These are phyloP conservation scores for Thalassophryne amazonica DNA, from an alignment of 2,797 vertebrate genomes.

Conservation along the genomic window DNA sequence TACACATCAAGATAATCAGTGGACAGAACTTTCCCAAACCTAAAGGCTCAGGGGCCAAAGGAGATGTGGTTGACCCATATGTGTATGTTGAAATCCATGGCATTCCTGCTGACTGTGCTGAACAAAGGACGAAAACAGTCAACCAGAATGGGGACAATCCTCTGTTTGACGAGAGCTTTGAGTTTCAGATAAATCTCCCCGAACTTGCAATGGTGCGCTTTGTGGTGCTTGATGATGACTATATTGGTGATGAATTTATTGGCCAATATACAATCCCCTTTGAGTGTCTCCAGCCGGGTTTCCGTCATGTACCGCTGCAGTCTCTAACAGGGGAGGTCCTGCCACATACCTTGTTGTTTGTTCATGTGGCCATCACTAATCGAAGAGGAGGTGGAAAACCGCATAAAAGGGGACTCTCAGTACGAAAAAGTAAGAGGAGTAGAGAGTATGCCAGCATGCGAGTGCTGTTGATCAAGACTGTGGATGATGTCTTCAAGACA, in stretches of 20 bases:
- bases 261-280: conserved; percentile 98
- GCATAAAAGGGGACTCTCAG: conserved; percentile 95
- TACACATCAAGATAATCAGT: conserved; percentile 98
- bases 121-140: conserved; percentile 96
- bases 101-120: conserved; percentile 95
- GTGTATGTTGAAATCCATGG: conserved; percentile 97
- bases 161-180: conserved; percentile 97
- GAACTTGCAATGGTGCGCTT: conserved; percentile 98
- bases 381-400: conserved; percentile 96
- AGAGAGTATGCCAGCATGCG: conserved; percentile 96
- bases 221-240: conserved; percentile 96
- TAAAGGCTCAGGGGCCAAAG: conserved; percentile 97
- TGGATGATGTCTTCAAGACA: conserved; percentile 98
- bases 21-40: conserved; percentile 98
- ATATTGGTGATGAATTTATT: conserved; percentile 97
- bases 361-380: conserved; percentile 97
- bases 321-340: conserved; percentile 92
- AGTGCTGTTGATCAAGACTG: conserved; percentile 88
- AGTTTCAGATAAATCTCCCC: conserved; percentile 97
- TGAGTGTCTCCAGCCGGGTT: conserved; percentile 97
- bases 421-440: conserved; percentile 91
- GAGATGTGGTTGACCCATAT: conserved; percentile 95
- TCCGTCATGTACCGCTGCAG: conserved; percentile 93
- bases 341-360: conserved; percentile 90
- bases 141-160: conserved; percentile 96